These are phyloP conservation scores for Drosophila suzukii DNA, from an alignment of 1,140 invertebrate species.

Conservation along the genomic window DNA sequence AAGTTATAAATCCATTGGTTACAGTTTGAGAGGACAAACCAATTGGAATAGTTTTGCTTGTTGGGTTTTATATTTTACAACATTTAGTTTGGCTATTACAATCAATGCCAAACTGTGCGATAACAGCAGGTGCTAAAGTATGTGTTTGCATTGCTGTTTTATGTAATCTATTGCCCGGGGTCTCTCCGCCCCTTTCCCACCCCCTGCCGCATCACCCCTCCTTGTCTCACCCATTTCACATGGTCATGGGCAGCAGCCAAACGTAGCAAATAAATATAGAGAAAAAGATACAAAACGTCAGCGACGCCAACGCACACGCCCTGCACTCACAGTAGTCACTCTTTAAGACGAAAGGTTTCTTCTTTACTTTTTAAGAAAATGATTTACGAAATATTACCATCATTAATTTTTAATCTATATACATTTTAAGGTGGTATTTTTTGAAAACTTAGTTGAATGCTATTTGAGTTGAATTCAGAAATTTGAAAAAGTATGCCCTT, in stretches of 20 bases:
- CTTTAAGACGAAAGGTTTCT: too few relatives aligned
- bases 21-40: too few relatives aligned
- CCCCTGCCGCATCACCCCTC: not conserved
- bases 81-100: not conserved
- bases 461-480: too few relatives aligned
- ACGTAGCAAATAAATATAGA: constrained; percentile 37
- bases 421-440: too few relatives aligned
- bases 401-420: too few relatives aligned
- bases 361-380: too few relatives aligned
- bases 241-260: constrained; percentile 61
- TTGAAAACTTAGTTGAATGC: too few relatives aligned
- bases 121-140: constrained; percentile 22
- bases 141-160: constrained; percentile 39
- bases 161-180: constrained; percentile 50
- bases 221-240: constrained; percentile 32
- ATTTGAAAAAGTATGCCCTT: too few relatives aligned
- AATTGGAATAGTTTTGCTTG: not conserved
- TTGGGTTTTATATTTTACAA: not conserved
- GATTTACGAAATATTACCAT: too few relatives aligned
- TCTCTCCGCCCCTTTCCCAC: constrained; percentile 8
- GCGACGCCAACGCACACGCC: constrained; percentile 47
- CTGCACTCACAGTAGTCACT: constrained; percentile 27
- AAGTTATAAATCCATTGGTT: not conserved
- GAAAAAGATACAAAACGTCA: constrained; percentile 17
- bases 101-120: constrained; percentile 15